Evolutionary conservation across 2,113 vertebrate species (phyloP).

Genomic region (Etheostoma cragini): DNA sequence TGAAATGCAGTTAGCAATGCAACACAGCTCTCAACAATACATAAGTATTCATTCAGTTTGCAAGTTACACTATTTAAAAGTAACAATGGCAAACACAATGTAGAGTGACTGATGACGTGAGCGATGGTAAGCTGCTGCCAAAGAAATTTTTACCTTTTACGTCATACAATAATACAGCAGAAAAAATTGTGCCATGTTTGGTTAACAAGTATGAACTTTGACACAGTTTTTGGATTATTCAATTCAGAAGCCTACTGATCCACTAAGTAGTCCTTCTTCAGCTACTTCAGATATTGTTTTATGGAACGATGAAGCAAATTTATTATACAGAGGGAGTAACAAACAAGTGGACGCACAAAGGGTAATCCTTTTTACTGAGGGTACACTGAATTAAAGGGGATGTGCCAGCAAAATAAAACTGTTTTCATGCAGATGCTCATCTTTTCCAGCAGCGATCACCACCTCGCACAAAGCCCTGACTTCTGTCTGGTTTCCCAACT

Average conservation of each 20-base stretch:
- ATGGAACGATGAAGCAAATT: not conserved
- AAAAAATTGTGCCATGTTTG: not conserved
- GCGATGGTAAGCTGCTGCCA: not conserved
- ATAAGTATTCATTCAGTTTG: not conserved
- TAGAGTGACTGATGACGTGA: not conserved
- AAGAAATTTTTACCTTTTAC: not conserved
- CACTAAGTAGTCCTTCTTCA: not conserved
- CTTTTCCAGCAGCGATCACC: conserved; percentile 6
- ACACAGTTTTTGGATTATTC: not conserved
- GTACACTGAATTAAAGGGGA: conserved; percentile 14
- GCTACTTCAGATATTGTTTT: no score
- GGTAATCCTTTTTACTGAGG: conserved; percentile 27
- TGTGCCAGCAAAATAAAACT: not conserved
- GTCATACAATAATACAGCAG: not conserved
- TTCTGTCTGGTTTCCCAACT: not conserved
- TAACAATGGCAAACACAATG: conserved; percentile 16
- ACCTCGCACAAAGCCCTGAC: not conserved
- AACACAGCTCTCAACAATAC: not conserved
- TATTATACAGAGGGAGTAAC: conserved; percentile 40
- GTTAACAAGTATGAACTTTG: not conserved
- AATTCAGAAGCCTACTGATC: not conserved
- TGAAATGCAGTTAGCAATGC: not conserved
- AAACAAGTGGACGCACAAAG: conserved; percentile 18
- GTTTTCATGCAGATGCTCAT: conserved; percentile 1
- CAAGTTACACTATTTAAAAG: conserved; percentile 34